Percentiles rank a stretch among this genome's conserved stretches.
Conservation (phyloP, 2,113 vertebrate species). For the Xiphorhynchus elegans region DNA sequence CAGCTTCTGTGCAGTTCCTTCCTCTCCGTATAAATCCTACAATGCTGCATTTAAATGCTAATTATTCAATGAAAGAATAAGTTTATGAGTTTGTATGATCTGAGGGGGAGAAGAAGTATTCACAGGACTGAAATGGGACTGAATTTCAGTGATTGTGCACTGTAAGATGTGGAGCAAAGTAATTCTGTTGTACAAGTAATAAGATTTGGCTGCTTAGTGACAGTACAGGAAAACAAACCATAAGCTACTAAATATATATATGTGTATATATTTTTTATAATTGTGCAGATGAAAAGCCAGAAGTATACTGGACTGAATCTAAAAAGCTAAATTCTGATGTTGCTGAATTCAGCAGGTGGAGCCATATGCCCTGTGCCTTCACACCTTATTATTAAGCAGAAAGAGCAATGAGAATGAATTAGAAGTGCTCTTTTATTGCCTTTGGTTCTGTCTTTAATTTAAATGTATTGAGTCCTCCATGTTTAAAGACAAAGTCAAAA, state of each 20-base stretch:
- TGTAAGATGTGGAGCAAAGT: neutral
- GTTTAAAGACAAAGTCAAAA: neutral
- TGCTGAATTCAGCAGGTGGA: neutral
- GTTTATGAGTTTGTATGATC: neutral
- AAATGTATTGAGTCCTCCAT: neutral
- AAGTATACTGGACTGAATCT: neutral
- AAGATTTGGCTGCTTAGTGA: slow-evolving; percentile 1
- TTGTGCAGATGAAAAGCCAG: neutral
- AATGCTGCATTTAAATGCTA: neutral
- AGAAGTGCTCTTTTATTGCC: neutral
- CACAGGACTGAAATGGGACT: neutral
- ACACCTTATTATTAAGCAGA: neutral
- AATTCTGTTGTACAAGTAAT: neutral
- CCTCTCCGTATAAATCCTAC: neutral
- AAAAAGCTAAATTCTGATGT: neutral
- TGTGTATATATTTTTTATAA: neutral
- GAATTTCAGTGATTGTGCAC: neutral
- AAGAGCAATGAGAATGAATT: neutral
- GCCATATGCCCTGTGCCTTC: neutral
- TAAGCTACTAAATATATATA: neutral
- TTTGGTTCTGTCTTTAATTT: slow-evolving; percentile 36
- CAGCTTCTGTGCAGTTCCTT: neutral
- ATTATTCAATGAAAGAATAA: neutral
- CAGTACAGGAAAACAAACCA: slow-evolving; percentile 40
- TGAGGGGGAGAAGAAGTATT: neutral